phyloP scores from a whole-genome alignment of 2,113 vertebrate species.

The Ascaphus truei region DNA sequence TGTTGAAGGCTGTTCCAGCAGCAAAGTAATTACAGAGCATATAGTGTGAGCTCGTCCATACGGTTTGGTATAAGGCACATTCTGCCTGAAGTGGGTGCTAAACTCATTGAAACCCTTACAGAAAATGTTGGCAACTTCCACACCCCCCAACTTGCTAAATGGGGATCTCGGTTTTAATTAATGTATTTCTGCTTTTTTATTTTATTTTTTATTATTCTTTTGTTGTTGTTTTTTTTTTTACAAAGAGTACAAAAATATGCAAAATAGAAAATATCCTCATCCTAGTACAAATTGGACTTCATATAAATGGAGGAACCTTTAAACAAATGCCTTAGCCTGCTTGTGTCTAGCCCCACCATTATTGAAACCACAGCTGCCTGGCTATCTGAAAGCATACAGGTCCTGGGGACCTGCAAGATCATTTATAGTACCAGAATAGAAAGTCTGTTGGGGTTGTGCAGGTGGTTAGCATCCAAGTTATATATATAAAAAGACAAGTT shows the following conservation, averaged over 20 bases:
- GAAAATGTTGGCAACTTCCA: too few species aligned
- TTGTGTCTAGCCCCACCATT: neutral
- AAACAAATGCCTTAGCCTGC: neutral
- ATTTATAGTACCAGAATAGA: neutral
- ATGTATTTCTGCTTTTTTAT: too few species aligned
- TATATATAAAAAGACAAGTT: neutral
- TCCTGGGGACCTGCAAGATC: neutral
- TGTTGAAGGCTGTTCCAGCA: too few species aligned
- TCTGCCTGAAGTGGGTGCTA: too few species aligned
- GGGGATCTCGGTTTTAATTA: too few species aligned
- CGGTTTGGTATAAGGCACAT: too few species aligned
- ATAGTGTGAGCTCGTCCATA: too few species aligned
- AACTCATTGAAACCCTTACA: too few species aligned
- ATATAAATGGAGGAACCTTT: neutral
- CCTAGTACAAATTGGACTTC: neutral
- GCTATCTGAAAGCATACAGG: slow-evolving; percentile 16
- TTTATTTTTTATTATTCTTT: too few species aligned
- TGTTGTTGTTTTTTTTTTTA: too few species aligned
- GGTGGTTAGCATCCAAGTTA: neutral
- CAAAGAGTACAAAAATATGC: neutral
- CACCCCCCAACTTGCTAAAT: too few species aligned
- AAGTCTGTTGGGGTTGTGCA: neutral
- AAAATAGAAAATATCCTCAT: neutral
- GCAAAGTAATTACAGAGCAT: too few species aligned
- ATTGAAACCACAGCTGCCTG: slow-evolving; percentile 54